Evolutionary conservation across 2,113 vertebrate genomes (phyloP).

Genomic region (Odontophorus gujanensis): DNA sequence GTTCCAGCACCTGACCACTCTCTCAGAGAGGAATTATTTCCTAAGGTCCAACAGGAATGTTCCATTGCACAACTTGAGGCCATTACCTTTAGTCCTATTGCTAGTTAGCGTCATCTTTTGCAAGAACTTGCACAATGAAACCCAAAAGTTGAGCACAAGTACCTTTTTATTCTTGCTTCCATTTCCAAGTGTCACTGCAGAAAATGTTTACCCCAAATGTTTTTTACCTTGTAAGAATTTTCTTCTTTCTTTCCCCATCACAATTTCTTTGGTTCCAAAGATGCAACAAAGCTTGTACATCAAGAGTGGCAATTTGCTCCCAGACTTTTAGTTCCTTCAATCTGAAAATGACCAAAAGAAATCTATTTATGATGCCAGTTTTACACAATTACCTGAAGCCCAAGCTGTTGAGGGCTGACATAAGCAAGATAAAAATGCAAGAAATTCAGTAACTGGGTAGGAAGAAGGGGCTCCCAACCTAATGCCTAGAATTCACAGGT

Average conservation of each 20-base stretch:
- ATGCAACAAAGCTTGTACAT: background rate
- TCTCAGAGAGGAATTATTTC: too few relatives aligned
- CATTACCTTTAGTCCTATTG: too few relatives aligned
- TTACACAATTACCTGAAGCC: background rate
- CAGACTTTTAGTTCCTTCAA: background rate
- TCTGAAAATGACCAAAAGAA: background rate
- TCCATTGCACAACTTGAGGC: too few relatives aligned
- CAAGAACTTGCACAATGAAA: background rate
- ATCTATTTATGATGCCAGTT: background rate
- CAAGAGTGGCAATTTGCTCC: background rate
- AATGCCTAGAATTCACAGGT: background rate
- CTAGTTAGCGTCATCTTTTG: background rate
- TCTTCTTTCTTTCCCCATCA: background rate
- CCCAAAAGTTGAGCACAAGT: background rate
- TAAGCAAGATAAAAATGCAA: background rate
- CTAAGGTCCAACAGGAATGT: too few relatives aligned
- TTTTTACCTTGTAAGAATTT: background rate
- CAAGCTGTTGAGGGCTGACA: background rate
- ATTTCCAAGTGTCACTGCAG: background rate
- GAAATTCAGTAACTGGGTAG: background rate
- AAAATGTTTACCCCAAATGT: background rate
- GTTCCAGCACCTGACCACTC: too few relatives aligned
- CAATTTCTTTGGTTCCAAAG: background rate
- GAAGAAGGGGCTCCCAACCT: background rate
- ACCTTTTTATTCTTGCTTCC: background rate